Evolutionary conservation across 2,888 invertebrate species (phyloP).

Genomic region (Cactoblastis cactorum): DNA sequence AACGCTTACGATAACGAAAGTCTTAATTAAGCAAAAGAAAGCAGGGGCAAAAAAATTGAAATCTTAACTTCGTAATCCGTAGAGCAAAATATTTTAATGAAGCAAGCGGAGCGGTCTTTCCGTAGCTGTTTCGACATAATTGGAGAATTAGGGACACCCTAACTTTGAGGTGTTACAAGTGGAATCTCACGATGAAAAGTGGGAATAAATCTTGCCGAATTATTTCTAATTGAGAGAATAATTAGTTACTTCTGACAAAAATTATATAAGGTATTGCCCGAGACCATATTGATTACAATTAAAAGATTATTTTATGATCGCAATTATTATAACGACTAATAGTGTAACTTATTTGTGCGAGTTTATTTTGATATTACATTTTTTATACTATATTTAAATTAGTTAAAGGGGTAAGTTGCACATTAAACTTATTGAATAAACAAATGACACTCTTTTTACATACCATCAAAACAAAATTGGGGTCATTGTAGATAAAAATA

Average conservation of each 20-base stretch:
- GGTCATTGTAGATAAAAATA: conserved; percentile 1
- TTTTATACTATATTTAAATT: too few relatives aligned
- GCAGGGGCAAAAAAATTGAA: background rate
- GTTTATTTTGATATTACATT: too few relatives aligned
- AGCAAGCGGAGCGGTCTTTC: conserved; percentile 35
- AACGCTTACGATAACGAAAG: background rate
- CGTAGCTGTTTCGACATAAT: conserved; percentile 38
- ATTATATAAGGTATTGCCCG: too few relatives aligned
- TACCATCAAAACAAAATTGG: background rate
- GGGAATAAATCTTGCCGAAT: background rate
- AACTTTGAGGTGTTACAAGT: conserved; percentile 31
- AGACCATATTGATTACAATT: too few relatives aligned
- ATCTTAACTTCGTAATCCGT: conserved; percentile 35
- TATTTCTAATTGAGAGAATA: background rate
- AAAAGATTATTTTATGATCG: too few relatives aligned
- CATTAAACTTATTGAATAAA: too few relatives aligned
- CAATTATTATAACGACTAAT: too few relatives aligned
- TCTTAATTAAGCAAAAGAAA: background rate
- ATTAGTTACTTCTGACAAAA: background rate
- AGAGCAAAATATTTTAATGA: conserved; percentile 59
- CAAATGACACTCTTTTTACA: too few relatives aligned
- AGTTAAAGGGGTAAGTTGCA: too few relatives aligned
- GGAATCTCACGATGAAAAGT: conserved; percentile 20
- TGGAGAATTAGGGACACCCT: conserved; percentile 47
- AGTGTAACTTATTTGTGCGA: too few relatives aligned